Conservation (phyloP, 2,113 vertebrate species). For the Gymnorhina tibicen region DNA sequence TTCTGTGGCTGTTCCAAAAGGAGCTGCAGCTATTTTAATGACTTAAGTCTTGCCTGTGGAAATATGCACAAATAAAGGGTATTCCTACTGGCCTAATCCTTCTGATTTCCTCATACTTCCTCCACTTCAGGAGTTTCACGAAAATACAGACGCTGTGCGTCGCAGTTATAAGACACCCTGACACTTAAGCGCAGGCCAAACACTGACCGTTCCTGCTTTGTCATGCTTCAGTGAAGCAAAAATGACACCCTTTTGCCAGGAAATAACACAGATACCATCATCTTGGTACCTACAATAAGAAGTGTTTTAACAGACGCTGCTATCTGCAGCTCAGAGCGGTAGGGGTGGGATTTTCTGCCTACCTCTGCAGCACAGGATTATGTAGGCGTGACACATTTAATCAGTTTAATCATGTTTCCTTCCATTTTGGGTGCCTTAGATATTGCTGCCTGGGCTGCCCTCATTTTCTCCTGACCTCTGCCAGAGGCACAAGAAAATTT, state of each 20-base stretch:
- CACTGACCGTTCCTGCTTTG: conserved; percentile 3
- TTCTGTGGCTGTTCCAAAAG: background rate
- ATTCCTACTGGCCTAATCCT: background rate
- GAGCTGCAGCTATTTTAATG: background rate
- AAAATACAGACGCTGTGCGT: background rate
- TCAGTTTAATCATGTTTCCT: conserved; percentile 3
- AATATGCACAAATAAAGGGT: background rate
- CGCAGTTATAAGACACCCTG: background rate
- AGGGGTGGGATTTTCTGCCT: conserved; percentile 10
- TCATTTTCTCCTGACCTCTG: background rate
- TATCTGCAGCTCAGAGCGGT: background rate
- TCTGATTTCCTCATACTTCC: background rate
- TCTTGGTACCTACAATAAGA: background rate
- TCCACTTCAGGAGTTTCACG: background rate
- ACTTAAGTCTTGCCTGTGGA: background rate
- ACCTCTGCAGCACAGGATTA: background rate
- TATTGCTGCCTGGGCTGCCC: background rate
- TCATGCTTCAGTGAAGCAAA: conserved; percentile 29
- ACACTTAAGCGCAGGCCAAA: background rate
- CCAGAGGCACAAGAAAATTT: background rate
- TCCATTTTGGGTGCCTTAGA: background rate
- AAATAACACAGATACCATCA: background rate
- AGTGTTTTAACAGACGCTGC: background rate
- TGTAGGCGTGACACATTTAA: background rate
- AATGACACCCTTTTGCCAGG: background rate